These are phyloP conservation scores for Cinara cedri DNA, from an alignment of 2,888 invertebrate genomes.

Conservation along the genomic window DNA sequence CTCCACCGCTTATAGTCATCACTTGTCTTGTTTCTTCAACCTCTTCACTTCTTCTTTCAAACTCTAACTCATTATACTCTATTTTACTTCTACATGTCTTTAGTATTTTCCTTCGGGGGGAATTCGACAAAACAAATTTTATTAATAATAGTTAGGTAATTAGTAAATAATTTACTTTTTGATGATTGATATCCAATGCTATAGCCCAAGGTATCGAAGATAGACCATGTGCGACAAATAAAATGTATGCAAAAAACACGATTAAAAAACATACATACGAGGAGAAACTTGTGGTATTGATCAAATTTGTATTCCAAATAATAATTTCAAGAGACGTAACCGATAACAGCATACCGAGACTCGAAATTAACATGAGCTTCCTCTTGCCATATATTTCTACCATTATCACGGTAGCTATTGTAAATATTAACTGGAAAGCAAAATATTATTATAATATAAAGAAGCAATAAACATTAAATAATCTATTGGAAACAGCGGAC, in stretches of 20 bases:
- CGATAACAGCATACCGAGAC: slow-evolving; percentile 10
- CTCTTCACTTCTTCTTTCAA: too few species aligned
- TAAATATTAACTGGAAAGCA: neutral
- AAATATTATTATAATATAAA: too few species aligned
- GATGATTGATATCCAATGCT: neutral
- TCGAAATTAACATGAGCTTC: slow-evolving; percentile 8
- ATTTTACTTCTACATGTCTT: too few species aligned
- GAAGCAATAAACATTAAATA: neutral
- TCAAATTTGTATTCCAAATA: neutral
- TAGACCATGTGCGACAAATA: slow-evolving; percentile 5
- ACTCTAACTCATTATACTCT: too few species aligned
- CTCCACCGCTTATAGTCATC: too few species aligned
- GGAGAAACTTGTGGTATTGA: too few species aligned
- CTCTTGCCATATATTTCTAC: slow-evolving; percentile 7
- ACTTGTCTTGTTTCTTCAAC: too few species aligned
- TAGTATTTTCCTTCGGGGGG: too few species aligned
- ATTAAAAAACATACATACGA: neutral
- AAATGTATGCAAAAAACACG: neutral
- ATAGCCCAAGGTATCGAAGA: slow-evolving; percentile 7
- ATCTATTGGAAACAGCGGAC: too few species aligned
- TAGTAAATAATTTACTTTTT: slow-evolving; percentile 32
- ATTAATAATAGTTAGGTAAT: too few species aligned
- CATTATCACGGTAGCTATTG: neutral
- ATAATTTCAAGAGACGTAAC: neutral
- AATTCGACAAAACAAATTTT: too few species aligned